Base-by-base conservation (phyloP, 2,113 vertebrate genomes). In the Chlorodrepanis virens region DNA sequence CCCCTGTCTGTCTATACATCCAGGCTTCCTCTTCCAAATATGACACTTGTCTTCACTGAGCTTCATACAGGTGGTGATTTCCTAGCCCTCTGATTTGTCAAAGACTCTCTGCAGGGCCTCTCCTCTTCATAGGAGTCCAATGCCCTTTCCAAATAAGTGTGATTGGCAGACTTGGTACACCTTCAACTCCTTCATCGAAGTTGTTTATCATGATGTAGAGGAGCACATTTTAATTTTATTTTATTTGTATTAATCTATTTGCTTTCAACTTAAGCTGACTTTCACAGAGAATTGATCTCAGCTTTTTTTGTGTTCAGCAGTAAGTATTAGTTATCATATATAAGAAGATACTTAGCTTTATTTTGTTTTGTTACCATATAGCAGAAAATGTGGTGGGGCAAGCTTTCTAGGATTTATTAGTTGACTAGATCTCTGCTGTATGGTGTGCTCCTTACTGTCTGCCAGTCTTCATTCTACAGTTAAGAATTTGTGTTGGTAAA, bases 401-500 rank as follows among this genome's bases (percentile, higher is more conserved):
- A 40, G 1, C 0, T 74, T 70, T 77, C 33, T 47, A 20, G 8
- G 11, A 40, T 6, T 50, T 45, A 42, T 1, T 81, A 40, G 9
- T 5, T 40, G 5, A 10, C 3, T 53, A 52, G 23, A 52, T 54
- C 27, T 63, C 21, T 64, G 35, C 16, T 13, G 3, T 52, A 14
- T 5, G 35, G 8, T 10, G 16, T 59, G 1, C 5, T 40, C 4
- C 21, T 29, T 15, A 44, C 4, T 63, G 1, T 33, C 11, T 44
- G 5, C 12, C 12, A 40, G 5, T 28, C 19, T 37, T 87, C 19
- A 5, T 86, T 89, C 37, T 12, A 31, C 9, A 65, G 15, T 7
- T 65, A 45, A 59, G 24, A n/a, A 57, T 54, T 83, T 88, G 23
- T 75, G 2, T 21, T 50, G 4, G 5, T 65, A 64, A 45, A 89